phyloP scores from a whole-genome alignment of 2,113 vertebrate species.

The Entomyzon cyanotis region DNA sequence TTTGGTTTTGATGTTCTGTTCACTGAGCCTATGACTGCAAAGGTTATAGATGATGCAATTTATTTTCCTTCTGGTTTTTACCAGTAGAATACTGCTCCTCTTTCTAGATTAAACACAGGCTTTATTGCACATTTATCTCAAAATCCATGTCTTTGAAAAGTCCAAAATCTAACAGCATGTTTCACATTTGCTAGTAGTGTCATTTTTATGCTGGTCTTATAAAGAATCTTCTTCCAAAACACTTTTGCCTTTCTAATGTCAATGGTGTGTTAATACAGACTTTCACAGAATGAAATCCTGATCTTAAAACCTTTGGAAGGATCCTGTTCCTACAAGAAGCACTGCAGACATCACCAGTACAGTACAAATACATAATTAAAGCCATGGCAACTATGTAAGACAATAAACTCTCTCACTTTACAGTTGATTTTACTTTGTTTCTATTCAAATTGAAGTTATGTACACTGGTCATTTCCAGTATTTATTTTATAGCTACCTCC shows the following conservation, averaged over 20 bases:
- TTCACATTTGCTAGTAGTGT: conserved; percentile 13
- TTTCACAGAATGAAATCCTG: background rate
- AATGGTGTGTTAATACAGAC: background rate
- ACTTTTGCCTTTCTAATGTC: background rate
- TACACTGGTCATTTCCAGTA: background rate
- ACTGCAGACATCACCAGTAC: background rate
- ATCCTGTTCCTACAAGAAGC: background rate
- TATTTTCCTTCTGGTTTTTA: conserved; percentile 64
- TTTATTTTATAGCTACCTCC: background rate
- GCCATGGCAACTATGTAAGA: background rate
- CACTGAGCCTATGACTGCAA: conserved; percentile 61
- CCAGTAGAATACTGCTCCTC: conserved; percentile 53
- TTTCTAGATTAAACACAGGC: conserved; percentile 59
- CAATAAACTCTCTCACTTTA: background rate
- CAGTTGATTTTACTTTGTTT: background rate
- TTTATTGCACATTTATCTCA: conserved; percentile 58
- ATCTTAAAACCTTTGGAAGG: background rate
- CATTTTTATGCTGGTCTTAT: background rate
- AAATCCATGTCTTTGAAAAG: conserved; percentile 38
- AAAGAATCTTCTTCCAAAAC: background rate
- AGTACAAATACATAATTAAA: background rate
- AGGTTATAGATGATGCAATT: conserved; percentile 67
- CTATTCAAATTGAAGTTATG: background rate
- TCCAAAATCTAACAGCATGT: background rate
- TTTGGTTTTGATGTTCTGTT: conserved; percentile 72